Percentiles rank a stretch among this genome's conserved stretches.
Evolutionary conservation across 2,113 vertebrate species (phyloP).

Genomic region (Pseudorhombus dupliciocellatus): DNA sequence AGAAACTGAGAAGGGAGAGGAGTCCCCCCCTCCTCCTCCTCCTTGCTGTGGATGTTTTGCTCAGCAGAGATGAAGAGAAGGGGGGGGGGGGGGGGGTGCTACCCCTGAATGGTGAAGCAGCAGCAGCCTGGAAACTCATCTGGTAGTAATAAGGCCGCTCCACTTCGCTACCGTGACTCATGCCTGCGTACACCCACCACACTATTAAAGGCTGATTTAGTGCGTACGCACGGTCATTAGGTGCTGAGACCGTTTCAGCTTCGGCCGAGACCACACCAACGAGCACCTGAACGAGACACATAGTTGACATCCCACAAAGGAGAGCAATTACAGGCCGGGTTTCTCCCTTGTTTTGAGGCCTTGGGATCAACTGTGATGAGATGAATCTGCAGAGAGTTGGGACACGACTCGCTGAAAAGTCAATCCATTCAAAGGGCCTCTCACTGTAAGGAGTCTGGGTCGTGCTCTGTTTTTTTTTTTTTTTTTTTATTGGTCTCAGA

Average conservation of each 20-base stretch:
- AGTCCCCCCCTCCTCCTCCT: slow-evolving; percentile 9
- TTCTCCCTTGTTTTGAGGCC: not conserved
- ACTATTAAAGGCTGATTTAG: slow-evolving; percentile 70
- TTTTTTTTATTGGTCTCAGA: not conserved
- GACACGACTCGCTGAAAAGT: slow-evolving; percentile 13
- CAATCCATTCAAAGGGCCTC: not conserved
- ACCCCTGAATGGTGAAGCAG: slow-evolving; percentile 47
- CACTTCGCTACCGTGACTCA: slow-evolving; percentile 75
- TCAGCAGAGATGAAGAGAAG: slow-evolving; percentile 27
- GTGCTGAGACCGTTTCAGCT: slow-evolving; percentile 37
- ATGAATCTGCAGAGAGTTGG: slow-evolving; percentile 27
- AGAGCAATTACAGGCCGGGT: slow-evolving; percentile 1
- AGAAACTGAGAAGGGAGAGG: too few species aligned
- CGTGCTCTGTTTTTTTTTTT: not conserved
- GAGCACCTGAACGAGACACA: slow-evolving; percentile 36
- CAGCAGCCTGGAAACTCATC: slow-evolving; percentile 78
- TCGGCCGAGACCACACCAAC: slow-evolving; percentile 20
- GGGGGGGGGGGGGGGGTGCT: slow-evolving; percentile 29
- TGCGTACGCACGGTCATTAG: slow-evolving; percentile 49
- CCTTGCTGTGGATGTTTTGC: slow-evolving; percentile 51
- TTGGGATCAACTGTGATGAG: slow-evolving; percentile 14
- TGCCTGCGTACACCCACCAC: slow-evolving; percentile 47
- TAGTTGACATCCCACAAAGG: slow-evolving; percentile 7
- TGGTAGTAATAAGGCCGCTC: slow-evolving; percentile 78
- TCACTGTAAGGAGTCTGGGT: not conserved